phyloP scores from a whole-genome alignment of 2,888 invertebrate genomes.

The Latheticus oryzae region DNA sequence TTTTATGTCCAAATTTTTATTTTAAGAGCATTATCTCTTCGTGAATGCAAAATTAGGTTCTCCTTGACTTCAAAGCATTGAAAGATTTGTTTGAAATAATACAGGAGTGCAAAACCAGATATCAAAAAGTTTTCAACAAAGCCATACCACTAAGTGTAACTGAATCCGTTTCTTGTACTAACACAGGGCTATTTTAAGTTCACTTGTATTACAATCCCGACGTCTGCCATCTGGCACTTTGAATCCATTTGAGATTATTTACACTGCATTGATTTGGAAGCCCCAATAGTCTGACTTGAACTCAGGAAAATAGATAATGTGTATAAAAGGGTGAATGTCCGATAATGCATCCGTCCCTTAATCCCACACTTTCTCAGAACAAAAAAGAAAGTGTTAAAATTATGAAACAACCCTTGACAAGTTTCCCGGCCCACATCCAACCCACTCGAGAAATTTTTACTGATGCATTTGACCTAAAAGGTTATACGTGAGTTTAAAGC shows the following conservation, averaged over 20 bases:
- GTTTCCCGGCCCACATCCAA: constrained; percentile 15
- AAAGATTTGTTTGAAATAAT: no score
- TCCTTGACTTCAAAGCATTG: no score
- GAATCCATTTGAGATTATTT: constrained; percentile 27
- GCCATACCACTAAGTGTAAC: no score
- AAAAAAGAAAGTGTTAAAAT: constrained; percentile 15
- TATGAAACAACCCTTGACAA: constrained; percentile 25
- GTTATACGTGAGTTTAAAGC: no score
- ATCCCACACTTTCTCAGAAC: constrained; percentile 19
- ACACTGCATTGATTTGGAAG: constrained; percentile 30
- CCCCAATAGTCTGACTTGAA: constrained; percentile 12
- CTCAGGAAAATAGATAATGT: constrained; percentile 21
- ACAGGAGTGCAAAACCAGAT: no score
- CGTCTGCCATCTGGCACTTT: constrained; percentile 32
- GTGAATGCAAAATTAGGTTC: no score
- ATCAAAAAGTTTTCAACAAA: no score
- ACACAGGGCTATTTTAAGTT: constrained; percentile 27
- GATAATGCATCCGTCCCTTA: constrained; percentile 14
- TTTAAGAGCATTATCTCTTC: no score
- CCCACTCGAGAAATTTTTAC: no score
- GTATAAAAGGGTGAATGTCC: constrained; percentile 36
- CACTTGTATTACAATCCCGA: constrained; percentile 13
- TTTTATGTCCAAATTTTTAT: no score
- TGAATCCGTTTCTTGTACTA: constrained; percentile 8
- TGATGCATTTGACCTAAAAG: no score